A percentile compares a stretch with the other conserved stretches of the same genome.
These are phyloP conservation scores for Passer montanus DNA, from an alignment of 2,113 vertebrate species.

Conservation along the genomic window DNA sequence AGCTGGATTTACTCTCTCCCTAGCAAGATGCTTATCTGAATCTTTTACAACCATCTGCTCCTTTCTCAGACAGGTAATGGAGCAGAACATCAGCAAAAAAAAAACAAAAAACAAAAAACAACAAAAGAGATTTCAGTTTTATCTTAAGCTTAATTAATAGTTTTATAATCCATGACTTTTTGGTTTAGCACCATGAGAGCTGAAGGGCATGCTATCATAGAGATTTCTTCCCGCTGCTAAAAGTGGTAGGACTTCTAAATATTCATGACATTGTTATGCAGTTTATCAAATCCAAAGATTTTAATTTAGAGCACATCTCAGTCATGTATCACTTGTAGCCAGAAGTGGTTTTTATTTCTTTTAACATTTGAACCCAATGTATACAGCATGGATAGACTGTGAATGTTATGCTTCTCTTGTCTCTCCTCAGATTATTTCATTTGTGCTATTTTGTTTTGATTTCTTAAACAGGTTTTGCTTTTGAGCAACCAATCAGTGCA, in stretches of 20 bases:
- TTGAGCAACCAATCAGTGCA: slow-evolving; percentile 27
- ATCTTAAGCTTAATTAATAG: not conserved
- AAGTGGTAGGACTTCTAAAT: slow-evolving; percentile 32
- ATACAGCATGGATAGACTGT: not conserved
- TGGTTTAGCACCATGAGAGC: not conserved
- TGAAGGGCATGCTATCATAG: not conserved
- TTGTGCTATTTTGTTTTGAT: not conserved
- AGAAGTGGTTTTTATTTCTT: not conserved
- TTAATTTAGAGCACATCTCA: slow-evolving; percentile 26
- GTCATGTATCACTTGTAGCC: not conserved
- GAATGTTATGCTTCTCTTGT: not conserved
- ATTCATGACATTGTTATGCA: not conserved
- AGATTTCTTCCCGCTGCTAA: not conserved
- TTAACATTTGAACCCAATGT: not conserved
- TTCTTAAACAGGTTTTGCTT: slow-evolving; percentile 21
- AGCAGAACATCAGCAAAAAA: slow-evolving; percentile 38
- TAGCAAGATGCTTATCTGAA: slow-evolving; percentile 3
- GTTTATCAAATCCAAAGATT: slow-evolving; percentile 36
- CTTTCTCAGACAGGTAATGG: not conserved
- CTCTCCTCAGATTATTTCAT: not conserved
- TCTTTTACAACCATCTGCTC: slow-evolving; percentile 47
- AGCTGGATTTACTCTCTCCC: slow-evolving; percentile 15
- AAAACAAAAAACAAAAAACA: not conserved
- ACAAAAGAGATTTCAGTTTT: slow-evolving; percentile 5
- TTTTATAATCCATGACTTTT: not conserved